Conservation (phyloP, 2,113 vertebrate species). For the Lamprotornis superbus region DNA sequence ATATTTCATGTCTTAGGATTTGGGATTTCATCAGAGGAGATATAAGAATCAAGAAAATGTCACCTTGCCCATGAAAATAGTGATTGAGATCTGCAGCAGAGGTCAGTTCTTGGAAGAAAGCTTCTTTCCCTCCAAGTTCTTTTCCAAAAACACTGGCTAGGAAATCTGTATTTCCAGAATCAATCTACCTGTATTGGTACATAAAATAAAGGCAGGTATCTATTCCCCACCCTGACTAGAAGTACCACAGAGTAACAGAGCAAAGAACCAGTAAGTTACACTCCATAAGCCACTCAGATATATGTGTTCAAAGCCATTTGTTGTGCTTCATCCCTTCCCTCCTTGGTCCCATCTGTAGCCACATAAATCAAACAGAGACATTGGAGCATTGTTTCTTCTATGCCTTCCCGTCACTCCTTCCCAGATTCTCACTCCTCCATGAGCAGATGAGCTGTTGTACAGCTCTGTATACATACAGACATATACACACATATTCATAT, state of each 20-base stretch:
- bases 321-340: background rate
- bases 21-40: background rate
- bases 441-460: background rate
- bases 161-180: background rate
- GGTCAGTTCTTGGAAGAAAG: background rate
- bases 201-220: background rate
- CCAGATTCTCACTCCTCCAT: background rate
- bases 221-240: background rate
- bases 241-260: background rate
- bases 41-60: background rate
- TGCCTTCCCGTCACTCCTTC: background rate
- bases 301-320: accelerated
- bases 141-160: background rate
- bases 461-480: background rate
- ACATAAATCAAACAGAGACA: background rate
- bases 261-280: background rate
- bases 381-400: background rate
- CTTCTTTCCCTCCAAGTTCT: background rate
- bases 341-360: background rate
- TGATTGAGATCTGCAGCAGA: background rate
- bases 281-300: background rate
- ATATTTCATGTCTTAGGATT: background rate
- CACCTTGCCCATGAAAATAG: background rate
- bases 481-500: background rate
- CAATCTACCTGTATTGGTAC: background rate